These are phyloP conservation scores for Brachionus rotundiformis DNA, from an alignment of 1,140 invertebrate genomes.

Conservation along the genomic window DNA sequence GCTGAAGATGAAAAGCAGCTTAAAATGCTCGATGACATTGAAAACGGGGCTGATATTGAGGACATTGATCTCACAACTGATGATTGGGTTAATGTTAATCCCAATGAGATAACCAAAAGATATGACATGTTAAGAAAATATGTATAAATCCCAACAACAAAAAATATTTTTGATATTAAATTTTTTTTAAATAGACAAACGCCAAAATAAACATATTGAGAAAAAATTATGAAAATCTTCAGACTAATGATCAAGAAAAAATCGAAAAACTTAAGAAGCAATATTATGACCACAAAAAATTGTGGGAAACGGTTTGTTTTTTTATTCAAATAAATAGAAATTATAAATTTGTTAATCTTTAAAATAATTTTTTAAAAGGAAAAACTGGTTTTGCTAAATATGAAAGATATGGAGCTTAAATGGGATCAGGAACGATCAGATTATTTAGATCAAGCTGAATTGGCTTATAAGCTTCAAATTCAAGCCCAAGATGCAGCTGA, in stretches of 20 bases:
- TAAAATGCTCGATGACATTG: conserved; percentile 41
- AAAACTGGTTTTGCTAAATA: conserved; percentile 24
- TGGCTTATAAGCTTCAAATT: conserved; percentile 29
- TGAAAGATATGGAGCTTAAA: conserved; percentile 51
- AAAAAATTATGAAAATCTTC: conserved; percentile 13
- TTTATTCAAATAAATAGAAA: too few species aligned
- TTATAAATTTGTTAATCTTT: too few species aligned
- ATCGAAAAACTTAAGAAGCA: conserved; percentile 48
- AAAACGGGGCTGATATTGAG: conserved; percentile 41
- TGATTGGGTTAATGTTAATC: conserved; percentile 50
- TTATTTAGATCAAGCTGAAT: conserved; percentile 45
- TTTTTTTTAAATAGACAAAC: conserved; percentile 31
- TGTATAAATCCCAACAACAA: conserved; percentile 5
- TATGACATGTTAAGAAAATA: conserved; percentile 51
- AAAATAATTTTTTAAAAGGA: conserved; percentile 8
- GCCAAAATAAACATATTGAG: conserved; percentile 42
- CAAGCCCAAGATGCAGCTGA: conserved; percentile 36
- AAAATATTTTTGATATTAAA: not conserved
- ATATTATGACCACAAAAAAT: conserved; percentile 51
- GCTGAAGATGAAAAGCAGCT: conserved; percentile 45
- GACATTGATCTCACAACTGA: conserved; percentile 49
- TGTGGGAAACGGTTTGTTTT: conserved; percentile 47
- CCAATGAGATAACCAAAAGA: conserved; percentile 38
- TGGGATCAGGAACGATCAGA: conserved; percentile 46
- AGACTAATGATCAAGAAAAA: conserved; percentile 40